Base-by-base conservation (phyloP, 2,113 vertebrate species). In the Lampris megalopsis region DNA sequence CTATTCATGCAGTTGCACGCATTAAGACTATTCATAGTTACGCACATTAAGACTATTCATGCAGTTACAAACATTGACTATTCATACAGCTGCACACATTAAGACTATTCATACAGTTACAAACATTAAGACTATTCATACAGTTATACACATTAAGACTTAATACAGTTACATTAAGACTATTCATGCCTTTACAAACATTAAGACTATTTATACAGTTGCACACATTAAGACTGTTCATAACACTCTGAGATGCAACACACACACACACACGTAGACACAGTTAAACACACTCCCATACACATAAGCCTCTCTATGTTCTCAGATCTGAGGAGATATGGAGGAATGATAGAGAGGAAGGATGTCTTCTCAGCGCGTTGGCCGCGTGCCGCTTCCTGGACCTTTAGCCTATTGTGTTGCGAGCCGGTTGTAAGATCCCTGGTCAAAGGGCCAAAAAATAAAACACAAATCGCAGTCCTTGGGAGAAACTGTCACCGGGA, bases 301-400 rank as follows among this genome's bases (percentile, higher is more conserved):
- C 48, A 40, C 64, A 54, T 6, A 54, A 13, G 47, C 63, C 50
- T 36, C n/a, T 9, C 66, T 41, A 59, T 10, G 38, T 45, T 43
- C 60, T 36, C 57, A 9, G 54, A 78, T 79, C 75, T 71, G 35
- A 66, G 45, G 76, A 81, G 71, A 88, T 75, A 71, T 38, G 38
- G 70, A 73, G 76, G 83, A 63, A 83, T 69, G 82, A 59, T 60
- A 40, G 11, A 77, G 57, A 86, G 92, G 92, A 93, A 93, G 92
- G 93, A 94, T 88, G 90, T 92, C 81, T 89, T 74, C 58, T 83
- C 52, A 68, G 60, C 70, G 88, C 88, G 89, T 89, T 77, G 83
- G 75, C 87, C 69, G 77, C n/a, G 11, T n/a, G 40, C 56, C 81
- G 79, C 82, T 93, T 93, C 93, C 92, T 92, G 90, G 73, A 69